Base-by-base conservation (phyloP, 2,888 invertebrate species). In the Nipponacmea schrenckii region DNA sequence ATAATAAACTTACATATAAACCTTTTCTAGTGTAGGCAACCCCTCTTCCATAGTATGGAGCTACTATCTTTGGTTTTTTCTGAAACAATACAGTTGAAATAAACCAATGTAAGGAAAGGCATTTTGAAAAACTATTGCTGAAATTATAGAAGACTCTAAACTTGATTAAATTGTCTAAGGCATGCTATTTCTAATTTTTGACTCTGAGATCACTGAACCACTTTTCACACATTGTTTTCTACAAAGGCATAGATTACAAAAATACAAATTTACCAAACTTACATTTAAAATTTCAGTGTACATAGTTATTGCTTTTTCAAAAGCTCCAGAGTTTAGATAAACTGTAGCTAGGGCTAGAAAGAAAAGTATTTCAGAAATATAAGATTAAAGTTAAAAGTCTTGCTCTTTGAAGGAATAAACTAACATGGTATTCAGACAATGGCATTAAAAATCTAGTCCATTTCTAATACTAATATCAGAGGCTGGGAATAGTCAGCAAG, bases 11-110 rank as follows among this genome's bases (percentile, higher is more conserved):
- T 73, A 84, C 84, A 79, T 81, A 74, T 20, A 84, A 68, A 14
- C 83, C 83, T 74, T 80, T 81, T 56, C 84, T 80, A 27, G 82
- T 76, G 72, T 81, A 79, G 8, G 83, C 84, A n/a, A 83, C 77
- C 14, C 84, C 84, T 70, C 84, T 75, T 26, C 81, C 83, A 74
- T 83, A 84, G 65, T 82, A 82, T 14, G 83, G 83, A 24, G 79
- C 79, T 26, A 80, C 69, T n/a, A 76, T 68, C 62, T 79, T 77
- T 26, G 82, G 81, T 56, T 81, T 70, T 44, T 72, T 67, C 79
- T 81, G 63, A 2, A 74, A 71, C 46, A 64, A 17, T 39, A 39
- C 39, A 39, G n/a, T n/a, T n/a, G n/a, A n/a, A n/a, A n/a, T 50
- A 31, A 64, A 64, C 31, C 2, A 2, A 31, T 31, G 31, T 7